A percentile compares a stretch with the other conserved stretches of the same genome.
These are phyloP conservation scores for Drosophila tani DNA, from an alignment of 1,140 invertebrate species.

Conservation along the genomic window DNA sequence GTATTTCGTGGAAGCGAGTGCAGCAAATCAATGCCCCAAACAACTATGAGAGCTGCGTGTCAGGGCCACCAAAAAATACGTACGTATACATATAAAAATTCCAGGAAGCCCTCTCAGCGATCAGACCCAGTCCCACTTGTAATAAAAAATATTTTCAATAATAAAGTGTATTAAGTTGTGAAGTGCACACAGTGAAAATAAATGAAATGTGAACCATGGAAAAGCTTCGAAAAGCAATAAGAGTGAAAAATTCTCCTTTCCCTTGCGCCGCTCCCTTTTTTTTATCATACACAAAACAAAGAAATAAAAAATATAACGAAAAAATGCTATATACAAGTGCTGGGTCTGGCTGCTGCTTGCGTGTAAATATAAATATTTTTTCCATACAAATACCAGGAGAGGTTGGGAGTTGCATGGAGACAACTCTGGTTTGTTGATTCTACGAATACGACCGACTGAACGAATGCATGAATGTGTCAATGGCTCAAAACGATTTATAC, in stretches of 20 bases:
- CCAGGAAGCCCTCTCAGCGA: conserved; percentile 42
- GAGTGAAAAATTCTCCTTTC: conserved; percentile 57
- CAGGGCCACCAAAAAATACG: conserved; percentile 61
- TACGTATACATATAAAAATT: conserved; percentile 23
- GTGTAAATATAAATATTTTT: conserved; percentile 81
- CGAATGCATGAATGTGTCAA: conserved; percentile 81
- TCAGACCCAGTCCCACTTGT: conserved; percentile 60
- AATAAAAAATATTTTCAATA: conserved; percentile 84
- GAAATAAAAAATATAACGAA: conserved; percentile 37
- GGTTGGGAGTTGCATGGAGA: conserved; percentile 34
- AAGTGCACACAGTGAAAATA: conserved; percentile 79
- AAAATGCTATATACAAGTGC: conserved; percentile 32
- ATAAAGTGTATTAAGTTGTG: conserved; percentile 84
- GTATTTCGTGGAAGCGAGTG: conserved; percentile 67
- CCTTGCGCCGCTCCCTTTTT: conserved; percentile 11
- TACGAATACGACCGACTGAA: conserved; percentile 53
- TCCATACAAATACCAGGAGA: conserved; percentile 36
- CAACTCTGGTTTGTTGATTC: conserved; percentile 51
- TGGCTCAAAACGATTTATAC: conserved; percentile 83
- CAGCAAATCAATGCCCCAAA: conserved; percentile 77
- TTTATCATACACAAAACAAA: conserved; percentile 57
- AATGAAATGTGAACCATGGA: conserved; percentile 81
- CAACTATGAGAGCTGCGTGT: conserved; percentile 65
- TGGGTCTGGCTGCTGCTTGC: conserved; percentile 54
- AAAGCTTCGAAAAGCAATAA: conserved; percentile 82